Conservation (phyloP, 2,797 vertebrate species). For the Pogonophryne albipinna region DNA sequence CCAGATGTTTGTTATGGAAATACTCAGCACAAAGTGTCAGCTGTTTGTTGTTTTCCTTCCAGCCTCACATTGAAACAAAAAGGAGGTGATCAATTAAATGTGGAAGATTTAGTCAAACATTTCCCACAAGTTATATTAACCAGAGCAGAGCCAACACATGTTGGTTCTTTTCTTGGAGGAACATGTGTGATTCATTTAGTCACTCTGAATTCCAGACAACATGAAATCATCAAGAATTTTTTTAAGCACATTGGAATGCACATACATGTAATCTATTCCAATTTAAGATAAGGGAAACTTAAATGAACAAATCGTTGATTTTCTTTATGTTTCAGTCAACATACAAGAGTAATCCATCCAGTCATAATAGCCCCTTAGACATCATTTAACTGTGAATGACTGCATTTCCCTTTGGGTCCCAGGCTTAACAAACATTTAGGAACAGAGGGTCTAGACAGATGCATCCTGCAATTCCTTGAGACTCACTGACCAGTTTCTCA, state of each 20-base stretch:
- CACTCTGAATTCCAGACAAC: neutral
- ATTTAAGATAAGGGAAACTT: neutral
- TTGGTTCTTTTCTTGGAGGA: conserved; percentile 20
- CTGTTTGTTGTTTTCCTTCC: conserved; percentile 25
- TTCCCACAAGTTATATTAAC: conserved; percentile 25
- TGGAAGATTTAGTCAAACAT: conserved; percentile 1
- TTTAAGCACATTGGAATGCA: neutral
- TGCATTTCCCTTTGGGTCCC: conserved; percentile 19
- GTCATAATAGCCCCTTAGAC: conserved; percentile 3
- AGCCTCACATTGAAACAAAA: conserved; percentile 16
- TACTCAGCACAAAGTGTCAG: conserved; percentile 8
- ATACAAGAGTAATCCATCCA: neutral
- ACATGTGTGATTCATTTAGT: conserved; percentile 21
- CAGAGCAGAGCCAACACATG: conserved; percentile 21
- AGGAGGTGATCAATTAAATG: conserved; percentile 12
- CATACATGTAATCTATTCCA: neutral
- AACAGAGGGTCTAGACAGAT: conserved; percentile 48
- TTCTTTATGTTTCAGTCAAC: neutral
- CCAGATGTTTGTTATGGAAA: conserved; percentile 20
- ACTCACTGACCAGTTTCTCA: conserved; percentile 57
- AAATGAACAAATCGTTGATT: neutral
- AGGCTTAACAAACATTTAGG: conserved; percentile 2
- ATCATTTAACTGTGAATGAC: conserved; percentile 23
- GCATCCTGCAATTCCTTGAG: conserved; percentile 41
- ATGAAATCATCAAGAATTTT: neutral